These are phyloP conservation scores for Eumacrocentrus americanus DNA, from an alignment of 2,888 invertebrate species.

Conservation along the genomic window DNA sequence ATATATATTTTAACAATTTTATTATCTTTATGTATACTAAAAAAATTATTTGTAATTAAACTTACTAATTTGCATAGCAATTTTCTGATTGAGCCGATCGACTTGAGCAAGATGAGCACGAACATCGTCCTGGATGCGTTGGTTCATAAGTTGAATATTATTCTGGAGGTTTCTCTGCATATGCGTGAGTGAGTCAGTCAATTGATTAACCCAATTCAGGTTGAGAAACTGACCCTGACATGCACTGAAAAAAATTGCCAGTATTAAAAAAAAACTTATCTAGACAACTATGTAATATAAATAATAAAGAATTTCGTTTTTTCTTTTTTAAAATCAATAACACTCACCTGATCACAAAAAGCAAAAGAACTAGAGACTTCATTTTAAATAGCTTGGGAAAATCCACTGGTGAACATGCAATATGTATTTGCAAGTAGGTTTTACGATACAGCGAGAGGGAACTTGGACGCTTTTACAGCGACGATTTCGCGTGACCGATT, in stretches of 20 bases:
- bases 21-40: no score
- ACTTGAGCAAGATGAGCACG: no score
- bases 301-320: not conserved
- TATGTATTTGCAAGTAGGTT: not conserved
- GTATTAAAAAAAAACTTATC: not conserved
- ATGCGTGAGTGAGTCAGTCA: slow-evolving; percentile 28
- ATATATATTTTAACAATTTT: no score
- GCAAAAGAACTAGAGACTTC: slow-evolving; percentile 2
- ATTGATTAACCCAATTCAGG: slow-evolving; percentile 29
- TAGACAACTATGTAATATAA: not conserved
- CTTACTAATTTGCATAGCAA: no score
- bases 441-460: not conserved
- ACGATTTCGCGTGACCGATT: not conserved
- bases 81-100: no score
- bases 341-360: slow-evolving; percentile 8
- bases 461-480: no score
- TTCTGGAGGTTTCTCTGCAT: no score
- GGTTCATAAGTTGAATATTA: no score
- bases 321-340: not conserved
- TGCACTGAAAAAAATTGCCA: slow-evolving; percentile 22
- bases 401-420: not conserved
- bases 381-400: not conserved
- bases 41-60: no score
- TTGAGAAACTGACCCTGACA: slow-evolving; percentile 23
- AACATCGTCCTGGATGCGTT: no score